Percentiles rank a stretch among this genome's conserved stretches.
These are phyloP conservation scores for Mechanitis mazaeus DNA, from an alignment of 2,888 invertebrate genomes.

Conservation along the genomic window DNA sequence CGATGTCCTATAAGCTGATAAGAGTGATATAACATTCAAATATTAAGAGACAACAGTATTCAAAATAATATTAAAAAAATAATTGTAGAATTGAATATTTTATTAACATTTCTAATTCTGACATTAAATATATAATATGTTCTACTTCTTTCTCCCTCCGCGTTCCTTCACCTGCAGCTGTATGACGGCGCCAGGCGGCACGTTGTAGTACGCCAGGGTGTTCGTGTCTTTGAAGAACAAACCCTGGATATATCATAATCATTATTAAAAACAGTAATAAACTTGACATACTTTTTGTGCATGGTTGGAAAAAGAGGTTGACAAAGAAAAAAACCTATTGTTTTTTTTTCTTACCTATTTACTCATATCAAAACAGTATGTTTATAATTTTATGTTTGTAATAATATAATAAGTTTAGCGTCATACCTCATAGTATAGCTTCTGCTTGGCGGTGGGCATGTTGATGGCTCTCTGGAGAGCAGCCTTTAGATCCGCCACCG, in stretches of 20 bases:
- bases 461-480: constrained; percentile 90
- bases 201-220: constrained; percentile 96
- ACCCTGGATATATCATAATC: constrained; percentile 78
- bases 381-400: neutral
- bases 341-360: too few species aligned
- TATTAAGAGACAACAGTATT: too few species aligned
- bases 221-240: constrained; percentile 99
- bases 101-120: too few species aligned
- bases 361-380: too few species aligned
- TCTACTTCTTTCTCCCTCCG: constrained; percentile 96
- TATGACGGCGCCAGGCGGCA: constrained; percentile 88
- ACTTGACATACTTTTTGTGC: too few species aligned
- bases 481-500: constrained; percentile 90
- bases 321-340: too few species aligned
- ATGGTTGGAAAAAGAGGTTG: too few species aligned
- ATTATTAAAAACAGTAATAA: too few species aligned
- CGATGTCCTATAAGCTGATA: too few species aligned
- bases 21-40: too few species aligned
- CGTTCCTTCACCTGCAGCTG: constrained; percentile 96
- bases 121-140: neutral
- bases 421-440: constrained; percentile 92
- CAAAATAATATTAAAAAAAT: too few species aligned
- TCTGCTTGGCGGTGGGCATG: constrained; percentile 98
- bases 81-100: too few species aligned
- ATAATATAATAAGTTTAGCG: neutral